Evolutionary conservation across 1,140 invertebrate species (phyloP), one percentile per base, ranked within the genome.

Genomic region (Saccostrea echinata): DNA sequence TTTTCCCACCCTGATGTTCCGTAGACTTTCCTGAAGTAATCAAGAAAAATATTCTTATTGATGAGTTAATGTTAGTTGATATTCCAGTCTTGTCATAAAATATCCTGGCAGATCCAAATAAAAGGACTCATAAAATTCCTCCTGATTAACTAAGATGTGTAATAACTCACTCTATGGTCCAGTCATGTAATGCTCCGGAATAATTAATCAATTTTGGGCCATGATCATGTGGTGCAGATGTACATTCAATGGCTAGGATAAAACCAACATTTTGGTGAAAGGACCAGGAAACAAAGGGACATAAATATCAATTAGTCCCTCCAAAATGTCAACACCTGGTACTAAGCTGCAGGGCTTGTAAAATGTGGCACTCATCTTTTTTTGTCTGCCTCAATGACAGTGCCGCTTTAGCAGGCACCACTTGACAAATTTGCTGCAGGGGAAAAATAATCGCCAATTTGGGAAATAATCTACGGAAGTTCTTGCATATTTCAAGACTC

Each of bases 1-100:
- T 76, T 76, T 76, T 76, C 27, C 68, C 68, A 76, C 68, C 68
- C 68, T 76, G 68, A 76, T 76, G 68, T 76, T 24, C 68, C 68
- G 27, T 76, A 76, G 68, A 76, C 43, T 76, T 76, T 76, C 68
- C 68, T 76, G 68, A 76, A 76, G 68, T 76, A 76, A 76, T 76
- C 68, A 76, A 76, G 68, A 76, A 76, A 76, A 76, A 76, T 76
- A 76, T 76, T 18, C 68, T 76, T 76, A 76, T 76, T 76, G 68
- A 76, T 76, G 68, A 76, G 68, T 76, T 76, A 76, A 76, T 76
- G 68, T 76, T 76, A 76, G 68, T 76, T 76, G 68, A 76, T 76
- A 76, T 76, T 76, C 68, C 27, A 76, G 68, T 76, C 68, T 76
- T 76, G 68, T 76, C 68, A 76, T 76, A 76, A 76, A 76, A 76